Base-by-base conservation (phyloP, 1,140 invertebrate genomes). In the Probaryconus sp. region DNA sequence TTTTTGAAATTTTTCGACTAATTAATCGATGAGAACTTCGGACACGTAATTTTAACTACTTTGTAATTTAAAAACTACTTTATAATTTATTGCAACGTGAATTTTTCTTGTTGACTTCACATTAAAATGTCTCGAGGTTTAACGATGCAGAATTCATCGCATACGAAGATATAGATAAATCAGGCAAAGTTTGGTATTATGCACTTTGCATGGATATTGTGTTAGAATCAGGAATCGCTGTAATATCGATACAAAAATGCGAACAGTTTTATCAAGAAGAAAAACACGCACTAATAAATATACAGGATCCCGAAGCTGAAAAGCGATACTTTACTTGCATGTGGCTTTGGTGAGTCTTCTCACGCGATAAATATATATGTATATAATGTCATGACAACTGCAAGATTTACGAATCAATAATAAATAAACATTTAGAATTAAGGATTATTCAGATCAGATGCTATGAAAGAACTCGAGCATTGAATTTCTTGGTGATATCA, bases 141-240 rank as follows among this genome's bases (percentile, higher is more conserved):
- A 71, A 70, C 69, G 45, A 37, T 28, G 4, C 17, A 88, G 84
- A 88, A 77, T 84, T 83, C 21, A 67, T 83, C 9, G 79, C 85
- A 1, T 65, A 73, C 24, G 78, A 83, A 24, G 80, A 88, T 51
- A 53, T 81, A 24, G 89, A 90, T 68, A 88, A 87, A 77, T 88
- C 87, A 1, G 84, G 86, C 60, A 78, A 75, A 18, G 82, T 83
- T 13, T 90, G 89, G 89, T 90, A 89, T 65, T 88, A 87, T 64
- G 83, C 87, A 0, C 71, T 88, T 2, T 87, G 87, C 40, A 67
- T 88, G 2, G 84, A 86, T 26, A 67, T 89, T n/a, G 82, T 89
- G 40, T 68, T 90, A 31, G 89, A 90, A 50, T 85, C 86, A 0
- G 89, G 89, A 1, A 81, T 88, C 5, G 77, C 80, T 2, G 53